phyloP scores from a whole-genome alignment of 2,797 vertebrate genomes.

The Myotis vivesi region DNA sequence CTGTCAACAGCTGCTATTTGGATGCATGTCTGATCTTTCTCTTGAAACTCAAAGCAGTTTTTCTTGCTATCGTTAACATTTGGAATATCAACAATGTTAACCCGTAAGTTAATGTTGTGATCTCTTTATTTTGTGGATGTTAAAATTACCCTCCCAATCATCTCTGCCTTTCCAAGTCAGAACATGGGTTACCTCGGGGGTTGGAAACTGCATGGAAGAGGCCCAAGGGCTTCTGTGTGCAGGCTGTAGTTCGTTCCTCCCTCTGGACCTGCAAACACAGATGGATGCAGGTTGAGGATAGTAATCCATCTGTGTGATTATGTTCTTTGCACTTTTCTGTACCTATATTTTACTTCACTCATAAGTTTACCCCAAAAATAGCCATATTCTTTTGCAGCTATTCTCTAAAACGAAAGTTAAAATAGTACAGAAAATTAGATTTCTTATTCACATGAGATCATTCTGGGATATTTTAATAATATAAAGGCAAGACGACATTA shows the following conservation, averaged over 20 bases:
- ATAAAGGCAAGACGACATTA: conserved; percentile 60
- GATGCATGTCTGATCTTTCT: neutral
- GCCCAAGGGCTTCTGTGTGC: neutral
- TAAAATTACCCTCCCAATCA: neutral
- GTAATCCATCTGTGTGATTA: neutral
- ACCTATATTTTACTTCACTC: neutral
- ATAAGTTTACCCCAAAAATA: neutral
- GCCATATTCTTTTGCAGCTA: neutral
- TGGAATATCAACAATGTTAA: conserved; percentile 4
- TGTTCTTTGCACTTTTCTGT: neutral
- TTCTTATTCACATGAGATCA: conserved; percentile 13
- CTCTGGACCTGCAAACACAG: neutral
- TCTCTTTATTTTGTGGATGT: conserved; percentile 6
- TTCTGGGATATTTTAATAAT: conserved; percentile 54
- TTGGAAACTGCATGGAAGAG: neutral
- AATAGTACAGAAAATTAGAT: conserved; percentile 27
- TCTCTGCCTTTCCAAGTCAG: neutral
- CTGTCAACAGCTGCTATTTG: neutral
- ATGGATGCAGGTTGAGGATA: neutral
- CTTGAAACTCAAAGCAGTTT: conserved; percentile 23
- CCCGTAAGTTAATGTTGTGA: conserved; percentile 17
- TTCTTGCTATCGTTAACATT: neutral
- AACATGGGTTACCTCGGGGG: neutral
- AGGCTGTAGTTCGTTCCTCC: neutral
- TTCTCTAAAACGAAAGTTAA: conserved; percentile 42